Base-by-base conservation (phyloP, 2,113 vertebrate species). In the Pseudonaja textilis region DNA sequence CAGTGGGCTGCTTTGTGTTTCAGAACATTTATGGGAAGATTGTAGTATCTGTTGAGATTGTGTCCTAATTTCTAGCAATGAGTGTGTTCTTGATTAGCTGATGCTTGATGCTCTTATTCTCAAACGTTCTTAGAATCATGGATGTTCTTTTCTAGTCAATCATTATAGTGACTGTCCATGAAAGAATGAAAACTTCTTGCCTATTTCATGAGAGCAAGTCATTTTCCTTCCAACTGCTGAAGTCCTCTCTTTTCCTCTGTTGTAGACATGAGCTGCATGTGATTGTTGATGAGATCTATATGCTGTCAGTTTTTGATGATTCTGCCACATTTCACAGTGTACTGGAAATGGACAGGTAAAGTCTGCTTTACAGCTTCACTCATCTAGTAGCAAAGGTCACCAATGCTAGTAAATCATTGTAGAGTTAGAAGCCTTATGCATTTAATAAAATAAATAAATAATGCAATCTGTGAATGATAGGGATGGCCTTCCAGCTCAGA, bases 281-380 rank as follows among this genome's bases (percentile, higher is more conserved):
- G 96, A 98, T 99, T 88, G 96, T 99, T 91, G 99, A 99, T 94
- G 99, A 99, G 96, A 96, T 99, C 94, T 99, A 99, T 97, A 99
- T 99, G 99, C 98, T 99, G 95, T 98, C 99, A 0, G 98, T 99
- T 94, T 99, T 99, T 96, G 98, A 98, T 47, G 97, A 99, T 92
- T 97, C 98, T 0, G 92, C 96, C 88, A 96, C 95, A 3, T 99
- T 99, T 97, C 96, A 95, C 96, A 99, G 99, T 74, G 98, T 99
- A 94, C 98, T 99, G 88, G 96, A 98, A 96, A 95, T 98, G 95
- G 97, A 98, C 92, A 98, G 98, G 99, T 99, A 98, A 98, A 96
- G 90, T 26, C 88, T 90, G 86, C 50, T 90, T 26, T 42, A 69
- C 69, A 95, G 94, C 89, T 96, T 93, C 92, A 90, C 56, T 85